phyloP scores from a whole-genome alignment of 2,888 invertebrate genomes.

The Ophion costatus region DNA sequence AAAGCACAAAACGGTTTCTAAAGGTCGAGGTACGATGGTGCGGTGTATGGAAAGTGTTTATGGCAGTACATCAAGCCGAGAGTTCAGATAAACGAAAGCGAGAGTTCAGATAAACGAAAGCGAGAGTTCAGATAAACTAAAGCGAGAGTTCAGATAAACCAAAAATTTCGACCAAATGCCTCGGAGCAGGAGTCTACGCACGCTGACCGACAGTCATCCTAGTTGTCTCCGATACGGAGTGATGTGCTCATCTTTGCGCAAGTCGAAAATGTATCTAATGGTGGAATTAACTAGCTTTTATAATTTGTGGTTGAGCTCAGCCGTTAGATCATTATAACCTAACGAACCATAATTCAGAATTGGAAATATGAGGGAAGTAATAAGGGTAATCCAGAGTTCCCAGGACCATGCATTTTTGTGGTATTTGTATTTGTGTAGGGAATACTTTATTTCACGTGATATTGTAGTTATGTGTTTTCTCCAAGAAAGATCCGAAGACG shows the following conservation, averaged over 20 bases:
- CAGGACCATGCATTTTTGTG: too few relatives aligned
- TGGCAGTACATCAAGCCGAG: not conserved
- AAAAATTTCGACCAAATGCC: too few relatives aligned
- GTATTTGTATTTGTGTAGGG: too few relatives aligned
- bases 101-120: too few relatives aligned
- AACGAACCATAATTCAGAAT: conserved; percentile 41
- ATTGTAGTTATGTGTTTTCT: too few relatives aligned
- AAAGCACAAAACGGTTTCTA: conserved; percentile 18
- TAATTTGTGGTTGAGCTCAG: conserved; percentile 35
- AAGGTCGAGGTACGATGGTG: not conserved
- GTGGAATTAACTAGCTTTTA: conserved; percentile 31
- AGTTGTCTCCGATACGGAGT: conserved; percentile 39
- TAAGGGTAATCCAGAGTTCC: too few relatives aligned
- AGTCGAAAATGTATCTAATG: conserved; percentile 45
- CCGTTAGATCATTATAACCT: conserved; percentile 35
- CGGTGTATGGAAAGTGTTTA: not conserved
- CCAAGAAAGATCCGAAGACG: not conserved
- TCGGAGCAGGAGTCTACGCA: conserved; percentile 8
- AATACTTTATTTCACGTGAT: too few relatives aligned
- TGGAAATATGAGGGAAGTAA: conserved; percentile 9
- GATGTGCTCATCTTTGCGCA: conserved; percentile 38
- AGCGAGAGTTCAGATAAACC: not conserved
- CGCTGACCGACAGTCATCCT: conserved; percentile 38
- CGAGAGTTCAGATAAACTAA: too few relatives aligned
- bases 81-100: too few relatives aligned